Conservation (phyloP, 1,140 invertebrate genomes). For the Tyrophagus putrescentiae region DNA sequence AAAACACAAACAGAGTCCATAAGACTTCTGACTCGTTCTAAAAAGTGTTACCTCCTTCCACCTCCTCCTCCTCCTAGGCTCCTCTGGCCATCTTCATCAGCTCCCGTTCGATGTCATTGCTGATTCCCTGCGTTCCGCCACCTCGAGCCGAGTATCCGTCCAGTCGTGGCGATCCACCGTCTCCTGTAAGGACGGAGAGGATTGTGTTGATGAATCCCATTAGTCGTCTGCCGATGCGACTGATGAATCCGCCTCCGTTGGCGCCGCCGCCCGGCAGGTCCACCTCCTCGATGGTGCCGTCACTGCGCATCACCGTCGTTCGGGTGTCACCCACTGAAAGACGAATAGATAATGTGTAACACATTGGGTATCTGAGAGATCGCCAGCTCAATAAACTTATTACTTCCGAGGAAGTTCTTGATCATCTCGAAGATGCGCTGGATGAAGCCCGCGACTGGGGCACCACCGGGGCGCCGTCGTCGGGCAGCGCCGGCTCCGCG, state of each 20-base stretch:
- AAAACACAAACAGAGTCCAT: too few species aligned
- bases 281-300: slow-evolving; percentile 6
- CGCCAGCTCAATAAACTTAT: neutral
- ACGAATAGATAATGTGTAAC: neutral
- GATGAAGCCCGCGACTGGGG: neutral
- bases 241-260: neutral
- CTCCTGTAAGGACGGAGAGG: slow-evolving; percentile 1
- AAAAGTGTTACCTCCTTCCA: too few species aligned
- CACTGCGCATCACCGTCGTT: neutral
- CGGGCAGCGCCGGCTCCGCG: neutral
- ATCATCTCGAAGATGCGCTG: slow-evolving; percentile 11
- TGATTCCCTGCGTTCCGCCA: too few species aligned
- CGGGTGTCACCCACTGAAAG: neutral
- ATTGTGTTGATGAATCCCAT: neutral
- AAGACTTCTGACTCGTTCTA: too few species aligned
- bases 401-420: slow-evolving; percentile 9
- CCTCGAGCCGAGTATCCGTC: neutral
- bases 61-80: too few species aligned
- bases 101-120: slow-evolving; percentile 1
- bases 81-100: slow-evolving; percentile 2
- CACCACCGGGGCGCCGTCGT: neutral
- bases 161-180: neutral
- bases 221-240: neutral
- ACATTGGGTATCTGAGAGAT: neutral
- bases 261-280: neutral